A percentile compares a stretch with the other conserved stretches of the same genome.
phyloP scores from a whole-genome alignment of 1,140 invertebrate species.

The Mizuhopecten yessoensis region DNA sequence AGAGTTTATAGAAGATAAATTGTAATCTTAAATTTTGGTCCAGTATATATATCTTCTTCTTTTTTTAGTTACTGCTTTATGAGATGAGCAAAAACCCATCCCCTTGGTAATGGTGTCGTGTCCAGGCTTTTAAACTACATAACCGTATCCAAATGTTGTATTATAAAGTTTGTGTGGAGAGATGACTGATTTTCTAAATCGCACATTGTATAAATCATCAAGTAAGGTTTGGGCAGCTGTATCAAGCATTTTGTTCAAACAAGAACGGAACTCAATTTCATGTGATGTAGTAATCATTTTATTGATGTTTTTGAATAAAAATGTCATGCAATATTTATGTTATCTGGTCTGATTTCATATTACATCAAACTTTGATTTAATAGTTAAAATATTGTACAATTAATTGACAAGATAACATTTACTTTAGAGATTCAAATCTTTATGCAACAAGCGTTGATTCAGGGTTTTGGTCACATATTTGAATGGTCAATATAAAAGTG shows the following conservation, averaged over 20 bases:
- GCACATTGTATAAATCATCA: constrained; percentile 32
- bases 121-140: neutral
- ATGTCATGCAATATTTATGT: neutral
- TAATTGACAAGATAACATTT: too few relatives aligned
- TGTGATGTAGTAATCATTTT: constrained; percentile 39
- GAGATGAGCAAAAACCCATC: too few relatives aligned
- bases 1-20: neutral
- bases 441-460: too few relatives aligned
- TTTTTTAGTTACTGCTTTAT: too few relatives aligned
- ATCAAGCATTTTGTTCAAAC: constrained; percentile 28
- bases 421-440: too few relatives aligned
- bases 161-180: constrained; percentile 15
- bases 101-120: neutral
- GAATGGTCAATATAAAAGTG: too few relatives aligned
- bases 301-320: constrained; percentile 36
- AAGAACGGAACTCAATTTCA: constrained; percentile 38
- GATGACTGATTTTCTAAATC: neutral
- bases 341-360: neutral
- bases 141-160: neutral
- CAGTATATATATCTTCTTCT: too few relatives aligned
- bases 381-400: too few relatives aligned
- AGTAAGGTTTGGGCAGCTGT: constrained; percentile 24
- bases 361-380: too few relatives aligned
- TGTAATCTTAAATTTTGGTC: neutral
- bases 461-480: too few relatives aligned